Conservation (phyloP, 2,113 vertebrate species). For the Pachypanchax playfairii region DNA sequence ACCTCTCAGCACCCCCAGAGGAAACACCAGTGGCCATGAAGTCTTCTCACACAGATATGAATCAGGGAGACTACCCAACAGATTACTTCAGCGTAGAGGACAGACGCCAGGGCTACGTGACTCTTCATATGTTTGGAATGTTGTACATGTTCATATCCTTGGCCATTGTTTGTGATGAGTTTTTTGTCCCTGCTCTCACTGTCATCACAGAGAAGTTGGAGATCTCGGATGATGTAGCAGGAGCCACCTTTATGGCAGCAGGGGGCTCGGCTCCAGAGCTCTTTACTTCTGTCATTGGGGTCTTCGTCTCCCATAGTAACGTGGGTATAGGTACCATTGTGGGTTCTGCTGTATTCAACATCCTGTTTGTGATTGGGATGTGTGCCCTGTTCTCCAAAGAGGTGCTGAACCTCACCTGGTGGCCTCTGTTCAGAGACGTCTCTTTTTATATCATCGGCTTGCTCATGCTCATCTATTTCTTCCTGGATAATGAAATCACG, state of each 20-base stretch:
- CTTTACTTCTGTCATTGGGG: slow-evolving; percentile 96
- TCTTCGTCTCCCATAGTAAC: slow-evolving; percentile 96
- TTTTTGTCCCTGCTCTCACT: slow-evolving; percentile 96
- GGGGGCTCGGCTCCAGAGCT: slow-evolving; percentile 97
- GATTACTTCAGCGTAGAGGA: slow-evolving; percentile 90
- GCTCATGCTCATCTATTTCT: slow-evolving; percentile 95
- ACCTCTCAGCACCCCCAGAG: slow-evolving; percentile 63
- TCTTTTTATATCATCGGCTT: slow-evolving; percentile 95
- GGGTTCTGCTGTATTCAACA: slow-evolving; percentile 97
- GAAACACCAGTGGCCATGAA: slow-evolving; percentile 72
- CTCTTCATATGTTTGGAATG: slow-evolving; percentile 93
- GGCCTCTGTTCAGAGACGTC: slow-evolving; percentile 97
- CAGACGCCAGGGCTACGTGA: slow-evolving; percentile 87
- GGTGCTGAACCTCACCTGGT: slow-evolving; percentile 96
- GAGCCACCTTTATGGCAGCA: slow-evolving; percentile 98
- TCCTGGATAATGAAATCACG: slow-evolving; percentile 94
- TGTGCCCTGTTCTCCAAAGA: slow-evolving; percentile 97
- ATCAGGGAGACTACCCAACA: slow-evolving; percentile 89
- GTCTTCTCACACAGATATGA: slow-evolving; percentile 54
- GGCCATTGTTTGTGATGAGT: slow-evolving; percentile 97
- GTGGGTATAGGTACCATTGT: slow-evolving; percentile 98
- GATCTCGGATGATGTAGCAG: slow-evolving; percentile 98
- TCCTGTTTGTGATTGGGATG: slow-evolving; percentile 98
- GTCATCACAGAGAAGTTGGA: slow-evolving; percentile 94
- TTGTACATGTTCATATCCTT: slow-evolving; percentile 98